phyloP scores from a whole-genome alignment of 2,888 invertebrate genomes.

The Pantelozetes paolii region DNA sequence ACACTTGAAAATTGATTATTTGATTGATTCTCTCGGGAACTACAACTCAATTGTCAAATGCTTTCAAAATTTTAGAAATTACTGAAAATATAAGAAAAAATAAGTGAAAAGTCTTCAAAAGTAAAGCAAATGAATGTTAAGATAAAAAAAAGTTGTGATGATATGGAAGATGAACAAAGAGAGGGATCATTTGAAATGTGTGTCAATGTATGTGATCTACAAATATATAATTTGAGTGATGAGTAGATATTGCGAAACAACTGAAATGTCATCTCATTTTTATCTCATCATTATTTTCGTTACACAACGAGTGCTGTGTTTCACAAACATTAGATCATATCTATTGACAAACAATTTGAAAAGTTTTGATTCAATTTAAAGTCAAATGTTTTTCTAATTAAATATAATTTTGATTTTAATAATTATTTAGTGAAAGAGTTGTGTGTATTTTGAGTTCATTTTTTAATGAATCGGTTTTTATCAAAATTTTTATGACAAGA shows the following conservation, averaged over 20 bases:
- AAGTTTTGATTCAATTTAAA: too few relatives aligned
- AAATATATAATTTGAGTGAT: constrained; percentile 8
- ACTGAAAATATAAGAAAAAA: too few relatives aligned
- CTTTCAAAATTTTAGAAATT: constrained; percentile 5
- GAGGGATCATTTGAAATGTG: neutral
- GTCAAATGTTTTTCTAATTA: too few relatives aligned
- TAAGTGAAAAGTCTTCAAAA: too few relatives aligned
- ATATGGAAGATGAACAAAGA: constrained; percentile 11
- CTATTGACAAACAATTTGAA: too few relatives aligned
- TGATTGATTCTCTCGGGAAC: constrained; percentile 27
- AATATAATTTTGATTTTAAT: too few relatives aligned
- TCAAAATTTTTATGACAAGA: too few relatives aligned
- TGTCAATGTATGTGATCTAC: constrained; percentile 7
- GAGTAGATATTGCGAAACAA: neutral
- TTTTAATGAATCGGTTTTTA: neutral
- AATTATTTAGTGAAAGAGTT: neutral
- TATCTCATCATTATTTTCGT: too few relatives aligned
- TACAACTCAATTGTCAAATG: constrained; percentile 19
- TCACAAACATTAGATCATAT: constrained; percentile 24
- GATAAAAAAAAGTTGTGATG: neutral
- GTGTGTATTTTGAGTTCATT: neutral
- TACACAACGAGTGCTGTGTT: neutral
- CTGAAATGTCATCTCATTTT: too few relatives aligned
- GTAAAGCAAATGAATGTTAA: neutral
- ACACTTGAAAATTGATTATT: constrained; percentile 12